These are phyloP conservation scores for Syngnathus floridae DNA, from an alignment of 2,113 vertebrate genomes.

Conservation along the genomic window DNA sequence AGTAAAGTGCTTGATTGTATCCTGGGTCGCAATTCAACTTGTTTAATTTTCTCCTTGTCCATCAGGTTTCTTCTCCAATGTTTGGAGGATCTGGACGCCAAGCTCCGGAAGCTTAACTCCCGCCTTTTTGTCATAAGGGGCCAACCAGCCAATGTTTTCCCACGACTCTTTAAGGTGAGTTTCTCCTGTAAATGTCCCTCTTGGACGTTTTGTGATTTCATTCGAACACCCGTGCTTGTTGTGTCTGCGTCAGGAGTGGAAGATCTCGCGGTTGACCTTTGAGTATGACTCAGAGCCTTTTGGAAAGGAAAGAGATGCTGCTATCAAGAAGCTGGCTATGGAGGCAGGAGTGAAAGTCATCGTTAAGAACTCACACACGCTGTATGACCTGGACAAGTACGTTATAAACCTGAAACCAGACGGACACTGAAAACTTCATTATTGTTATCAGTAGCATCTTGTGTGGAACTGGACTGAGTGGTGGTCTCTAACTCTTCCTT, in stretches of 20 bases:
- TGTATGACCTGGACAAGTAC: slow-evolving; percentile 74
- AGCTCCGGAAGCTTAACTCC: slow-evolving; percentile 71
- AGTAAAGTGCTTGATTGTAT: not conserved
- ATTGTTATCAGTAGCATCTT: not conserved
- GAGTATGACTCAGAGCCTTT: slow-evolving; percentile 75
- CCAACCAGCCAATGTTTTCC: slow-evolving; percentile 75
- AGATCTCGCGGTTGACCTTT: slow-evolving; percentile 73
- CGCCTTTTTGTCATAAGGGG: slow-evolving; percentile 75
- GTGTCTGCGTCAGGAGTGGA: slow-evolving; percentile 66
- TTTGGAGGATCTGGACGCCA: slow-evolving; percentile 72
- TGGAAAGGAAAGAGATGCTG: slow-evolving; percentile 73
- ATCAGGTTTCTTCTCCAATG: slow-evolving; percentile 75
- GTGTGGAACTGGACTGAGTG: not conserved
- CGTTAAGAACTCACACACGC: slow-evolving; percentile 73
- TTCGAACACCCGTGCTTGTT: not conserved
- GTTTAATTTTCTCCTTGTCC: not conserved
- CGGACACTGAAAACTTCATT: not conserved
- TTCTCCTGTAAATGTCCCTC: not conserved
- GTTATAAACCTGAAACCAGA: slow-evolving; percentile 7
- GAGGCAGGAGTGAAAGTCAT: slow-evolving; percentile 73
- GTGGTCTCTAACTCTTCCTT: not conserved
- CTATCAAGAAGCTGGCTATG: slow-evolving; percentile 74
- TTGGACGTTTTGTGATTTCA: not conserved
- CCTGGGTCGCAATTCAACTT: not conserved
- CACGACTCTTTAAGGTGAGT: slow-evolving; percentile 72